Evolutionary conservation across 2,888 invertebrate genomes (phyloP).

Genomic region (Ceratothoa steindachneri): DNA sequence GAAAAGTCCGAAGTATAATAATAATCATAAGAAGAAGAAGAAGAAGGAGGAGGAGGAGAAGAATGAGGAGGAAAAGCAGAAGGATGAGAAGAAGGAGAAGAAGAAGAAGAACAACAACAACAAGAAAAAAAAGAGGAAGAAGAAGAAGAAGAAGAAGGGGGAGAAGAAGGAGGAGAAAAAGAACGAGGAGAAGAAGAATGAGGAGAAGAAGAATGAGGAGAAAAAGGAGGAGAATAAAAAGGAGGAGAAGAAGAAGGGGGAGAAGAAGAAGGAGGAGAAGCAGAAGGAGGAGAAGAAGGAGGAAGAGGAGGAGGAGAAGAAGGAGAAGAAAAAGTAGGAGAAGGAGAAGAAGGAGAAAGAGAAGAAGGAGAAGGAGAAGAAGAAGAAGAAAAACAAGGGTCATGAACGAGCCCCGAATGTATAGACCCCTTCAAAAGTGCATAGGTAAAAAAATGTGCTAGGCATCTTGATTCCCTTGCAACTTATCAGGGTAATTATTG

Average conservation of each 20-base stretch:
- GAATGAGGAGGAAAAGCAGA: background rate
- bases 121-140: background rate
- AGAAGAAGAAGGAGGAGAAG: background rate
- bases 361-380: background rate
- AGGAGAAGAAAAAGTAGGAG: background rate
- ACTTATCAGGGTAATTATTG: no score
- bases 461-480: no score
- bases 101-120: background rate
- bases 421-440: background rate
- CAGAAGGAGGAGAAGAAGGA: background rate
- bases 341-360: background rate
- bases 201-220: background rate
- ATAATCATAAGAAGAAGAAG: background rate
- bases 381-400: background rate
- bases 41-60: background rate
- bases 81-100: background rate
- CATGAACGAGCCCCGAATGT: background rate
- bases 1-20: background rate
- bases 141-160: background rate
- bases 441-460: no score
- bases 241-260: background rate
- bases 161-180: background rate
- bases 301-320: background rate
- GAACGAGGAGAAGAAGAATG: background rate
- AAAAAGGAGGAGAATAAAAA: background rate